phyloP scores from a whole-genome alignment of 2,113 vertebrate species.

The Cryptomyrus ogoouensis region DNA sequence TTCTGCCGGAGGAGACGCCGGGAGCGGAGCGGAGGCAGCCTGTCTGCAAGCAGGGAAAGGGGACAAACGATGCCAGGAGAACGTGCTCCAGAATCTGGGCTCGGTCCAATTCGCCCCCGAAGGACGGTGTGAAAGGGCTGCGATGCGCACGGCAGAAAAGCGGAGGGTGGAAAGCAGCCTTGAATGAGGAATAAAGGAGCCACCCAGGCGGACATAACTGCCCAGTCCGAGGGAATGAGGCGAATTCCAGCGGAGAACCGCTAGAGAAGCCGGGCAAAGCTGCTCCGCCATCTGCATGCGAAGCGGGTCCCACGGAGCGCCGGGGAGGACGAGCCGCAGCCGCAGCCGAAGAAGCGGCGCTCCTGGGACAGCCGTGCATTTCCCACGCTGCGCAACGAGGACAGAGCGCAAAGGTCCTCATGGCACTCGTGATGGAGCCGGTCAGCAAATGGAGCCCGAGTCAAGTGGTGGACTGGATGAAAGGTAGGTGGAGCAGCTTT shows the following conservation, averaged over 20 bases:
- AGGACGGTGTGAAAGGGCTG: constrained; percentile 17
- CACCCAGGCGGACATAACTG: constrained; percentile 37
- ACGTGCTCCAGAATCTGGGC: not conserved
- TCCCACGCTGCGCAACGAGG: constrained; percentile 47
- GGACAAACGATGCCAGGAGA: not conserved
- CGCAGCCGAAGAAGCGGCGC: not conserved
- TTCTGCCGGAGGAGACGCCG: constrained; percentile 25
- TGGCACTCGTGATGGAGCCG: constrained; percentile 83
- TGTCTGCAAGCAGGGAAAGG: constrained; percentile 34
- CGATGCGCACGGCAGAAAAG: constrained; percentile 24
- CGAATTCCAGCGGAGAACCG: constrained; percentile 37
- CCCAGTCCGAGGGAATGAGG: constrained; percentile 53
- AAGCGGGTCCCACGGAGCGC: not conserved
- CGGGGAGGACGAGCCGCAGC: not conserved
- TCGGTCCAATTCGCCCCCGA: constrained; percentile 33
- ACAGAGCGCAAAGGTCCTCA: constrained; percentile 60
- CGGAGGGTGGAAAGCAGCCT: constrained; percentile 42
- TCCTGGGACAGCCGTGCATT: not conserved
- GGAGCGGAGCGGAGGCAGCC: constrained; percentile 18
- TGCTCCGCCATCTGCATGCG: not conserved
- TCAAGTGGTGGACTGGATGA: constrained; percentile 86
- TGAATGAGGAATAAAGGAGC: constrained; percentile 51
- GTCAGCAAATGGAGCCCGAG: constrained; percentile 83
- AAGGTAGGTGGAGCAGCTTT: constrained; percentile 57
- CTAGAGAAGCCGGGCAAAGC: constrained; percentile 12